Base-by-base conservation (phyloP, 2,797 vertebrate genomes). In the Onychomys arenicola region DNA sequence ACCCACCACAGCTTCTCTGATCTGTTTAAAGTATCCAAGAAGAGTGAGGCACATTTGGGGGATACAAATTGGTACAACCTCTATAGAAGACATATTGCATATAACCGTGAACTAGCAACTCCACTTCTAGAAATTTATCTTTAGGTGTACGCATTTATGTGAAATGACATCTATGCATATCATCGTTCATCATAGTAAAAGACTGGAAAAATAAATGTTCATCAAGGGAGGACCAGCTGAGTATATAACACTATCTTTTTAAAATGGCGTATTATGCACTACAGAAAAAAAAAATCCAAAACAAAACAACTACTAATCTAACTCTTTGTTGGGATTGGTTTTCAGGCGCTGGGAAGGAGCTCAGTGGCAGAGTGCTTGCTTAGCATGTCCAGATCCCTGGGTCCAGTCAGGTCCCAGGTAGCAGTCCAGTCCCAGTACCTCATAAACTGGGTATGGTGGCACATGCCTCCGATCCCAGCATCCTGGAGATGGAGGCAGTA, bases 71-170 rank as follows among this genome's bases (percentile, higher is more conserved):
- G 80, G 17, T 76, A 90, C 27, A 69, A 75, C 49, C 88, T 40
- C 52, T 55, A 13, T 25, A 40, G 76, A 84, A 86, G 83, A 12
- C 89, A 84, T 43, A 80, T 59, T 65, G 57, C 43, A 1, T 25
- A 46, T 27, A 61, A 46, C 37, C 49, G 43, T 71, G 46, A 93
- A 49, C 78, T 78, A 89, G 90, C 73, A 81, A 57, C 78, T 94
- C 91, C 40, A 93, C 40, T 19, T 96, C 69, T 67, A 82, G 94
- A 88, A 82, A 65, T 89, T 81, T 67, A 67, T 89, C 87, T 55
- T 75, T 55, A 89, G 77, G 71, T 89, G 27, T 63, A 63, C 55
- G 17, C 27, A 81, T 27, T 95, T 57, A 63, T 91, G 52, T 80
- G 46, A 76, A 96, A 86, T 95, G 92, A 87, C 85, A 78, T 82